These are phyloP conservation scores for Eristalis arbustorum DNA, from an alignment of 2,888 invertebrate species.

Conservation along the genomic window DNA sequence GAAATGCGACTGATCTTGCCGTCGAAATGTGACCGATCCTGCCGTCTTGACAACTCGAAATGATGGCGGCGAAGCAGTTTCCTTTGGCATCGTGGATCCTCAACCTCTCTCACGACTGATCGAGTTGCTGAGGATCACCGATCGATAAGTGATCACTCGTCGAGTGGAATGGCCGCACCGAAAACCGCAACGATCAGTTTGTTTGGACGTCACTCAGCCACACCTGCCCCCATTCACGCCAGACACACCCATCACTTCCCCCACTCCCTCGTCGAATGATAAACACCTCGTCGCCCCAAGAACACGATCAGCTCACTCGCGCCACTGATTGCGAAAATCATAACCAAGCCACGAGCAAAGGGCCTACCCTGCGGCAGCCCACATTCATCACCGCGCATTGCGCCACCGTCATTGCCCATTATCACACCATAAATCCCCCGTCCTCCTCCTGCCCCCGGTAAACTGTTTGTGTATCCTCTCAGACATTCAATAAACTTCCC, in stretches of 20 bases:
- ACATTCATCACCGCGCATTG: background rate
- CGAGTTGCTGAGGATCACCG: too few species aligned
- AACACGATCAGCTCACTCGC: background rate
- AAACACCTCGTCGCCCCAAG: background rate
- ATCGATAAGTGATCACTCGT: too few species aligned
- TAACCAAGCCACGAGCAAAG: background rate
- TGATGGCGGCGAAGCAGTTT: too few species aligned
- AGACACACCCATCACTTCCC: background rate
- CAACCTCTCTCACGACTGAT: too few species aligned
- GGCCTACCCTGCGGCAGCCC: background rate
- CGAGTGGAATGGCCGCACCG: too few species aligned
- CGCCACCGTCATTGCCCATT: conserved; percentile 19
- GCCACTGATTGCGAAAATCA: background rate
- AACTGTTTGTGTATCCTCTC: conserved; percentile 33
- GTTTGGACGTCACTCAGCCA: too few species aligned
- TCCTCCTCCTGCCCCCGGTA: conserved; percentile 17
- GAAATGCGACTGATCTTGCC: background rate
- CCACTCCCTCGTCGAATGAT: background rate
- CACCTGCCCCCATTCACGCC: background rate
- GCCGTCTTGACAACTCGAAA: too few species aligned
- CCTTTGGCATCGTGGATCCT: too few species aligned
- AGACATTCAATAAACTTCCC: conserved; percentile 60
- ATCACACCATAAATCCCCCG: conserved; percentile 43
- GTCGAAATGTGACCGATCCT: background rate
- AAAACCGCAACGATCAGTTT: too few species aligned